Percentiles rank a stretch among this genome's conserved stretches.
These are phyloP conservation scores for Oryzias celebensis DNA, from an alignment of 2,113 vertebrate species.

Conservation along the genomic window DNA sequence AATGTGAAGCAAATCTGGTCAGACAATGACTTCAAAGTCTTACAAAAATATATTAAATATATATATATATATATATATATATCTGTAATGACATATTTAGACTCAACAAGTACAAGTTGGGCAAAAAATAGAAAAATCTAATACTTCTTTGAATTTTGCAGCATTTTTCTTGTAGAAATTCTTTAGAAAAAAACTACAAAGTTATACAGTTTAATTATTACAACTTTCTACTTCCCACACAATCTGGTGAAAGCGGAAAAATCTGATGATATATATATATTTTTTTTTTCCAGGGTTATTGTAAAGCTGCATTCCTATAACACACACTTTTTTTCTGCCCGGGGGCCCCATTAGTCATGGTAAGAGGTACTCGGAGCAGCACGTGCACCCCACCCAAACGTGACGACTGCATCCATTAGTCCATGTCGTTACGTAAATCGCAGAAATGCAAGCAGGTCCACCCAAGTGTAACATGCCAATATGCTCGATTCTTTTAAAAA, in stretches of 20 bases:
- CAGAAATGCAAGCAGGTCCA: conserved; percentile 74
- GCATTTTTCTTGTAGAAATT: too few relatives aligned
- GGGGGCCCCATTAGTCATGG: conserved; percentile 81
- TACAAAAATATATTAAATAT: conserved; percentile 38
- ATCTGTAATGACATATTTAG: conserved; percentile 39
- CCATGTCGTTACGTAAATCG: conserved; percentile 80
- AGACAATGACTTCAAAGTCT: conserved; percentile 67
- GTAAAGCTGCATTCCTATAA: not conserved
- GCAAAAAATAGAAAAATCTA: conserved; percentile 43
- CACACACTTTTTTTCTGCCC: conserved; percentile 37
- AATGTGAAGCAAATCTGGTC: conserved; percentile 51
- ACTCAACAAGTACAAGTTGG: conserved; percentile 30
- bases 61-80: not conserved
- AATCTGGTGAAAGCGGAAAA: not conserved
- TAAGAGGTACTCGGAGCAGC: conserved; percentile 71
- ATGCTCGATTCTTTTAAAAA: conserved; percentile 66
- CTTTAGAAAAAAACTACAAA: too few relatives aligned
- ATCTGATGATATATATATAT: not conserved
- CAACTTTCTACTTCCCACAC: too few relatives aligned
- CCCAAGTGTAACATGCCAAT: conserved; percentile 82
- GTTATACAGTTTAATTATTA: too few relatives aligned
- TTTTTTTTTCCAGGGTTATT: not conserved
- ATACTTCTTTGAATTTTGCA: not conserved
- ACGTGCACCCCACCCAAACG: conserved; percentile 71
- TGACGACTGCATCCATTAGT: conserved; percentile 84